phyloP scores from a whole-genome alignment of 2,113 vertebrate species.

The Octodon degus region DNA sequence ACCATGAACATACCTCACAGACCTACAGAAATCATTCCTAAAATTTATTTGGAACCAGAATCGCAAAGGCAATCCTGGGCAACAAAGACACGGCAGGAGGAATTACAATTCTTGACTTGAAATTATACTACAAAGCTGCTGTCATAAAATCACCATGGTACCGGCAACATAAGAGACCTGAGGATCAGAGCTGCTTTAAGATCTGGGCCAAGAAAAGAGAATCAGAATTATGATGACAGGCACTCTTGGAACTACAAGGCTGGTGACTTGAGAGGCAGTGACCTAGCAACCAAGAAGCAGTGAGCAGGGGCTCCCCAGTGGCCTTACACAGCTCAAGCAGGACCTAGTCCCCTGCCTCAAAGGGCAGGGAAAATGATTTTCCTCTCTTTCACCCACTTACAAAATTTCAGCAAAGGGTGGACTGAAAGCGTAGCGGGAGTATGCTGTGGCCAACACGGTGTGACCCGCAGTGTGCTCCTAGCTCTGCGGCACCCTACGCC shows the following conservation, averaged over 20 bases:
- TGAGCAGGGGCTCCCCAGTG: neutral
- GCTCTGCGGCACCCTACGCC: fast-evolving
- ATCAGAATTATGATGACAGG: neutral
- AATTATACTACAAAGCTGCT: no score
- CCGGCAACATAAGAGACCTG: no score
- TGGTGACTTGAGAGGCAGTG: neutral
- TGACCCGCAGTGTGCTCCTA: neutral
- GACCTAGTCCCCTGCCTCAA: neutral
- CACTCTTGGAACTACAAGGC: neutral
- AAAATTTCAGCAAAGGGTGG: neutral
- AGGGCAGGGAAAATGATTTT: neutral
- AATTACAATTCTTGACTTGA: no score
- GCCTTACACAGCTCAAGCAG: neutral
- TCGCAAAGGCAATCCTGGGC: no score
- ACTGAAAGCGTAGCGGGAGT: neutral
- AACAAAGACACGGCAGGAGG: no score
- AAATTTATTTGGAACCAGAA: no score
- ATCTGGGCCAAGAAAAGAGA: neutral
- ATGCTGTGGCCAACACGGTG: neutral
- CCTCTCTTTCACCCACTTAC: fast-evolving
- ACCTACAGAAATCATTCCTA: no score
- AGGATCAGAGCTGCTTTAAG: neutral
- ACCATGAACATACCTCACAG: no score
- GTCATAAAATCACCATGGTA: no score
- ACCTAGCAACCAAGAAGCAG: neutral